Base-by-base conservation (phyloP, 1,140 invertebrate species). In the Pogonomyrmex barbatus region DNA sequence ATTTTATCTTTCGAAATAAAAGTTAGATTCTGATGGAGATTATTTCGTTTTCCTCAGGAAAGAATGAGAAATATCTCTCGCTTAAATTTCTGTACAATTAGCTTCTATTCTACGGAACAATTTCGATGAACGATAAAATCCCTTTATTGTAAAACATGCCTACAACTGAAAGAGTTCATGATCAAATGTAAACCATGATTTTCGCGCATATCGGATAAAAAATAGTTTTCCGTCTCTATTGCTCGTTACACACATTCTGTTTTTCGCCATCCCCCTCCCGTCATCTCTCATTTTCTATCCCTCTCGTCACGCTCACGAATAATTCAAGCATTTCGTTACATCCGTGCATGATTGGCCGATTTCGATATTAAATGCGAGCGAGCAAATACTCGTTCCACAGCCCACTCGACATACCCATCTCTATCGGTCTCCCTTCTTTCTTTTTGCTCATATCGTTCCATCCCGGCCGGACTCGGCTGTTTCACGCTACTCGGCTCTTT, bases 301-400 rank as follows among this genome's bases (percentile, higher is more conserved):
- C 52, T 86, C 58, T 68, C 68, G 42, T 75, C 68, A 83, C 78
- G 58, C 67, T 85, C 68, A 71, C 81, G 88, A 92, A 92, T 92
- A 91, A 92, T 92, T 91, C 87, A 81, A 92, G 90, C 84, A 87
- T 91, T 89, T 91, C 83, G 84, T 88, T 91, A 87, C 75, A 90
- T 87, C 84, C 85, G 82, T 89, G 79, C 88, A 87, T 84, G 89
- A 92, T 91, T 92, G 76, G 82, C 84, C 85, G 91, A 86, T 91
- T 92, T 88, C 88, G 87, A 91, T 91, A 92, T 92, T 92, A 91
- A 92, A 91, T 86, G 82, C 86, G 83, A 87, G 70, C 90, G 77
- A 81, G 89, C 85, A 89, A 90, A 92, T 91, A 89, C 87, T 90
- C 77, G 85, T 79, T 78, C 75, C 68, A 62, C 71, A 67, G 50